Conservation (phyloP, 2,113 vertebrate species). For the Leptocoma aspasia region DNA sequence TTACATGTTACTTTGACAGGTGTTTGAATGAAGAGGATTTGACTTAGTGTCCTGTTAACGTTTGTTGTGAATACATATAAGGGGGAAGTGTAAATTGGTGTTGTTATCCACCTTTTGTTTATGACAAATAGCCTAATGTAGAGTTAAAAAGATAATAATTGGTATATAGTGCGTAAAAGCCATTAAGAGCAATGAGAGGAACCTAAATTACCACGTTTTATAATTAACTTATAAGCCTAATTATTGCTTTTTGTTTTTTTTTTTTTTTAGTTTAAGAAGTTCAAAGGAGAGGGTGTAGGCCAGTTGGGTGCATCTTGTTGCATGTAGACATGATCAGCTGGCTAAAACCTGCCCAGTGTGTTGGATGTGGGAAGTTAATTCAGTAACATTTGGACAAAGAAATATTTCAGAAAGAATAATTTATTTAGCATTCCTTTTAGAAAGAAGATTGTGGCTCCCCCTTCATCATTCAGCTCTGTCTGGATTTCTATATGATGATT, state of each 20-base stretch:
- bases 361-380: background rate
- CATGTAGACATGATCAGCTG: background rate
- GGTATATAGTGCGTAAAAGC: background rate
- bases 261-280: background rate
- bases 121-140: background rate
- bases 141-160: background rate
- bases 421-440: background rate
- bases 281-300: background rate
- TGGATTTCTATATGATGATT: background rate
- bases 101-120: background rate
- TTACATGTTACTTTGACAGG: background rate
- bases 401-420: background rate
- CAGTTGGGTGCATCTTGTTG: background rate
- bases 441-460: background rate
- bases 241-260: background rate
- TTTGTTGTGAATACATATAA: background rate
- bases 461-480: background rate
- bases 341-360: background rate
- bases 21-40: background rate
- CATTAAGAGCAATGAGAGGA: background rate
- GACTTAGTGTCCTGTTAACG: accelerated
- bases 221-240: background rate
- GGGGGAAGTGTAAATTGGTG: background rate
- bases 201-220: background rate
- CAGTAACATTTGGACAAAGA: background rate